Conservation (phyloP, 2,888 invertebrate genomes). For the Endotricha flammealis region DNA sequence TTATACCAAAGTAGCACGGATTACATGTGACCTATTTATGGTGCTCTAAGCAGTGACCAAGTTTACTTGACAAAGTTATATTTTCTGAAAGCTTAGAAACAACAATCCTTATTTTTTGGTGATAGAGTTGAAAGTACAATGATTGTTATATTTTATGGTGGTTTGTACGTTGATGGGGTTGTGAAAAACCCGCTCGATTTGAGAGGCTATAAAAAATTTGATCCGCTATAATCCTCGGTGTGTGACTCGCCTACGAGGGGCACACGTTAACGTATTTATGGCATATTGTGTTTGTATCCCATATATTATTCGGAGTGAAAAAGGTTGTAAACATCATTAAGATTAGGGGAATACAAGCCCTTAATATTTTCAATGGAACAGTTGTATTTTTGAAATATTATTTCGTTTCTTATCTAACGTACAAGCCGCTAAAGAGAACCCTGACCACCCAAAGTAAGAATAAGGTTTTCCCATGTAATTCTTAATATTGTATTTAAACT, state of each 20-base stretch:
- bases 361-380: too few species aligned
- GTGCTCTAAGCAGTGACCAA: constrained; percentile 19
- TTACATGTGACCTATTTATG: constrained; percentile 21
- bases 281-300: constrained; percentile 8
- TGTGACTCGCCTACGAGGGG: constrained; percentile 5
- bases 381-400: too few species aligned
- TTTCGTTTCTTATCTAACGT: too few species aligned
- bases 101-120: neutral
- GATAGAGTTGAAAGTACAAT: constrained; percentile 3
- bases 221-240: constrained; percentile 14
- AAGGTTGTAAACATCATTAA: constrained; percentile 8
- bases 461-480: too few species aligned
- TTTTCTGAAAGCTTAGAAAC: constrained; percentile 1
- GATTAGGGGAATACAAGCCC: neutral
- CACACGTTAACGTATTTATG: constrained; percentile 13
- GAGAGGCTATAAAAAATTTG: constrained; percentile 22
- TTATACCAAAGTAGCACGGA: constrained; percentile 15
- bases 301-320: constrained; percentile 9
- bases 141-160: neutral
- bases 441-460: too few species aligned
- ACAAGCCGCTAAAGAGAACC: too few species aligned
- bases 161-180: constrained; percentile 12
- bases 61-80: constrained; percentile 12
- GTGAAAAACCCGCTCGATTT: constrained; percentile 19
- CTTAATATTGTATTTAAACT: too few species aligned